These are phyloP conservation scores for Polydrusus cervinus DNA, from an alignment of 2,888 invertebrate species.

Conservation along the genomic window DNA sequence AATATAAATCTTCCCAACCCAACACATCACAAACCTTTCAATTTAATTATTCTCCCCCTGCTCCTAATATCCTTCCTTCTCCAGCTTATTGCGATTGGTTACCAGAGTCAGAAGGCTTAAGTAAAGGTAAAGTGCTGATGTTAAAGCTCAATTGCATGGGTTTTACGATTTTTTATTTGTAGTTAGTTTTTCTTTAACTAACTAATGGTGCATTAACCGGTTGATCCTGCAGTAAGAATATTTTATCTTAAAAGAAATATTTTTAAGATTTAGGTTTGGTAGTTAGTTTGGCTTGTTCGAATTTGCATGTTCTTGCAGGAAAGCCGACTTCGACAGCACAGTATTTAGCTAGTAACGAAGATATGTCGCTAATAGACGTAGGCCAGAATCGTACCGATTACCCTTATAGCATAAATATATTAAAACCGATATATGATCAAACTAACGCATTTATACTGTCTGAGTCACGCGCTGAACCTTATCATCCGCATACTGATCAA, in stretches of 20 bases:
- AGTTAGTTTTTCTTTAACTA: constrained; percentile 63
- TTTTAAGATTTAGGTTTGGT: constrained; percentile 65
- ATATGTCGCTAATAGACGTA: constrained; percentile 60
- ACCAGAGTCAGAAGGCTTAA: constrained; percentile 63
- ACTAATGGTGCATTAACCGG: constrained; percentile 61
- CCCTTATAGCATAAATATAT: constrained; percentile 56
- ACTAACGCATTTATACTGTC: constrained; percentile 69
- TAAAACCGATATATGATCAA: constrained; percentile 61
- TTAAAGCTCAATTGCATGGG: constrained; percentile 68
- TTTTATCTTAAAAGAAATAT: constrained; percentile 60
- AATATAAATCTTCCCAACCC: constrained; percentile 42
- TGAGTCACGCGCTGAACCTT: constrained; percentile 68
- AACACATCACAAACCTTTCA: background rate
- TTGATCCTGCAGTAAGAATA: constrained; percentile 68
- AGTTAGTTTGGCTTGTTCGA: constrained; percentile 70
- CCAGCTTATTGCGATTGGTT: constrained; percentile 71
- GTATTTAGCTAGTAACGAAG: constrained; percentile 67
- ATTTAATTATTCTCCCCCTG: constrained; percentile 13
- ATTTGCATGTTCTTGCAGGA: constrained; percentile 72
- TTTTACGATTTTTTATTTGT: constrained; percentile 60
- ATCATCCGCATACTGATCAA: constrained; percentile 60
- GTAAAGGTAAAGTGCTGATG: constrained; percentile 67
- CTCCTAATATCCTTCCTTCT: constrained; percentile 24
- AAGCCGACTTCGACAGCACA: constrained; percentile 68
- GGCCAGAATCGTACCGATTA: constrained; percentile 54